phyloP scores from a whole-genome alignment of 2,113 vertebrate species.

The Cathartes aura region DNA sequence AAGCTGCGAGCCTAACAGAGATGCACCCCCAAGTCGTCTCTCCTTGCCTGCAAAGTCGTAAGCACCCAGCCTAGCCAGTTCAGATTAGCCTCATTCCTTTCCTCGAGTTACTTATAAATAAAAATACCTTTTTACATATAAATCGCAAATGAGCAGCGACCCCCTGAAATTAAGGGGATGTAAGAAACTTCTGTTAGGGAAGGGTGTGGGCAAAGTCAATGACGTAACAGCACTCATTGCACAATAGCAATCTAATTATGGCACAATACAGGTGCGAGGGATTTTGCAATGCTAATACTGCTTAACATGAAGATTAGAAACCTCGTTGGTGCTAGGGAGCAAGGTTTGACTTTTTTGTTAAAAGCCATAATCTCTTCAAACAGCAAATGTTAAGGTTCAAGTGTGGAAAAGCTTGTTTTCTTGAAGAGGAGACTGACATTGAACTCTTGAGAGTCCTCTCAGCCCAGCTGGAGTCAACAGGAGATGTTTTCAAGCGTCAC shows the following conservation, averaged over 20 bases:
- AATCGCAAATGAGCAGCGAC: not conserved
- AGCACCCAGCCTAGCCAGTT: not conserved
- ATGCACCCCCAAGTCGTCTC: not conserved
- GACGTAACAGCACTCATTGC: not conserved
- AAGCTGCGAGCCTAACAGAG: not conserved
- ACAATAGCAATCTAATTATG: not conserved
- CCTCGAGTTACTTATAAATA: not conserved
- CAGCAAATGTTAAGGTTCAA: not conserved
- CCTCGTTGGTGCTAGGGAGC: not conserved
- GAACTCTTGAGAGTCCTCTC: not conserved
- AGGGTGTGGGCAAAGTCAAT: not conserved
- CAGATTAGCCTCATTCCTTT: not conserved
- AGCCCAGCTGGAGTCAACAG: not conserved
- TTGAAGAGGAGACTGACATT: not conserved
- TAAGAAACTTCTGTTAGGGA: not conserved
- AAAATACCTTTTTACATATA: not conserved
- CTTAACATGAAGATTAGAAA: constrained; percentile 16
- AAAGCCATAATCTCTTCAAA: not conserved
- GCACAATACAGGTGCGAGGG: not conserved
- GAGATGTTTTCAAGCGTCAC: not conserved
- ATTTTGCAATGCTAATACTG: not conserved
- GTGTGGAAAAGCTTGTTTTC: not conserved
- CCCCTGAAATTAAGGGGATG: not conserved
- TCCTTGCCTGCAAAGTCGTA: not conserved
- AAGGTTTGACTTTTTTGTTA: not conserved